phyloP scores from a whole-genome alignment of 1,140 invertebrate species.

The Dreissena polymorpha region DNA sequence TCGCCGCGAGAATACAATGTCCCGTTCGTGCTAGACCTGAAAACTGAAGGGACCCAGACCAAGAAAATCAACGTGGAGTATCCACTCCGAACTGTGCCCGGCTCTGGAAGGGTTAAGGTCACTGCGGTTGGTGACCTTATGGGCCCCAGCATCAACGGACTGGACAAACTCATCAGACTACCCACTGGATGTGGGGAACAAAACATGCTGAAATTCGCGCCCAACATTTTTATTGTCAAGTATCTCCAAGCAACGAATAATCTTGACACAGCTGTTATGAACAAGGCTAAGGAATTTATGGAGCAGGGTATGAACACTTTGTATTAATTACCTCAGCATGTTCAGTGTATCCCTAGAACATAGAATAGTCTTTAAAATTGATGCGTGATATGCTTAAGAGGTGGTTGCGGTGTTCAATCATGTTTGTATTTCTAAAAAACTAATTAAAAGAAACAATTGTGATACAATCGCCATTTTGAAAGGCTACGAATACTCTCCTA shows the following conservation, averaged over 20 bases:
- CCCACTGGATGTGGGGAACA: constrained; percentile 96
- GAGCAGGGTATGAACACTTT: constrained; percentile 83
- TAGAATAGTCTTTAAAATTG: too few species aligned
- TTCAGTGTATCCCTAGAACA: too few species aligned
- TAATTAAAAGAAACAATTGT: too few species aligned
- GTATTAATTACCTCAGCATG: too few species aligned
- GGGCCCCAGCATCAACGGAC: constrained; percentile 64
- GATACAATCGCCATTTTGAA: too few species aligned
- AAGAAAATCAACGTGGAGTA: constrained; percentile 55
- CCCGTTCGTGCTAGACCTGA: constrained; percentile 87
- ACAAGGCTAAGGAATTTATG: constrained; percentile 87
- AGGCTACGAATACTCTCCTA: too few species aligned
- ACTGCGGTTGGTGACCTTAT: constrained; percentile 64
- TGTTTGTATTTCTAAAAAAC: too few species aligned
- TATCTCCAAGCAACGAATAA: constrained; percentile 86
- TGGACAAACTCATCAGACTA: constrained; percentile 85
- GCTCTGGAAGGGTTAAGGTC: constrained; percentile 50
- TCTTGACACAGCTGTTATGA: constrained; percentile 84
- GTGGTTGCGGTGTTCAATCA: too few species aligned
- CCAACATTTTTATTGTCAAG: constrained; percentile 91
- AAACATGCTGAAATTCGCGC: constrained; percentile 94
- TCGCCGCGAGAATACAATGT: constrained; percentile 88
- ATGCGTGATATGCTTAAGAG: too few species aligned
- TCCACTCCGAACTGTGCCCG: constrained; percentile 53
- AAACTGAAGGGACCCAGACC: constrained; percentile 80